Evolutionary conservation across 2,797 vertebrate genomes (phyloP), one percentile per base, ranked within the genome.

Genomic region (Neoniphon sammara): DNA sequence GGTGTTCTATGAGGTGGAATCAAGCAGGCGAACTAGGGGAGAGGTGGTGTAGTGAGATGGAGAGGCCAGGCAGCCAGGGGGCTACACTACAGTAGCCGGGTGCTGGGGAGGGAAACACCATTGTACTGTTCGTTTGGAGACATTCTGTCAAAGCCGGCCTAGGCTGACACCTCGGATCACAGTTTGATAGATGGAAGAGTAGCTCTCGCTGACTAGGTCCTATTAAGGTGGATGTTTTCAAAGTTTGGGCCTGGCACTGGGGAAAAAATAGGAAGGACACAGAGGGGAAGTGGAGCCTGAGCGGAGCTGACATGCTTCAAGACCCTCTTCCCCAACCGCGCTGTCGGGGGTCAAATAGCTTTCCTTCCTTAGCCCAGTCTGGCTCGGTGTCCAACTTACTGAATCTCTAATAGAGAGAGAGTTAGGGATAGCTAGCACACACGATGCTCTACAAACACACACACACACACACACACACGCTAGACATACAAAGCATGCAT

Each of bases 251-350:
- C 93, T 92, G 96, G 95, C 96, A 95, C 92, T 92, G 81, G 92
- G 92, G 92, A 93, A 90, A 93, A 94, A 94, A 94, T 93, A 94
- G 90, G 92, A 93, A 94, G 92, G 93, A 94, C 94, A 94, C 92
- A 90, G 91, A 86, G 93, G 92, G 91, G 91, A 94, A 93, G 93
- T 91, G 90, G 91, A 94, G 91, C 92, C 89, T 91, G 93, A 95
- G 91, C 88, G 71, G 88, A 90, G 90, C 91, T 93, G 94, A 94
- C 92, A 94, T 90, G 92, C 93, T 94, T 93, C 91, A 93, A 93
- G 90, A 92, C 87, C 88, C 85, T 85, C 88, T 85, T 91, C 88
- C 91, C 91, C 78, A 84, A 88, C 88, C 71, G 68, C 89, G 8
- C 91, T 89, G 92, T 92, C 76, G 91, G 88, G 92, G 92, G 92